phyloP scores from a whole-genome alignment of 1,140 invertebrate genomes.

The Druon quercuslanigerum region DNA sequence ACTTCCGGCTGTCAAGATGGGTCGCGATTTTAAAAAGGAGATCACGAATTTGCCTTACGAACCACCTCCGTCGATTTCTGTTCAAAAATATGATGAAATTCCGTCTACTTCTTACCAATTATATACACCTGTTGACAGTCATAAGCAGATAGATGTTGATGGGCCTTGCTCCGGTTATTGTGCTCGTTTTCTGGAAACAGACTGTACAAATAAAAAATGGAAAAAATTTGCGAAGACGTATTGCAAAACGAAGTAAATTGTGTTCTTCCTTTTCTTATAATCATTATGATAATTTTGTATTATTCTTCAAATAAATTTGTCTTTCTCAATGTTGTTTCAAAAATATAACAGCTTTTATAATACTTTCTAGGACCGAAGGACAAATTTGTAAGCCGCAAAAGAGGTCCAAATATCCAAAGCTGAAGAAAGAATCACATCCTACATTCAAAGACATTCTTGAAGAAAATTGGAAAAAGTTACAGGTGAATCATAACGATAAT shows the following conservation, averaged over 20 bases:
- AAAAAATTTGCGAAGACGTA: neutral
- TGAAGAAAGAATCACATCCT: neutral
- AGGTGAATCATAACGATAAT: constrained; percentile 4
- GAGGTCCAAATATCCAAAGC: neutral
- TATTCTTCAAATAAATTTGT: no score
- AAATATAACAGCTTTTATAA: no score
- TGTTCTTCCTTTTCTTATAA: no score
- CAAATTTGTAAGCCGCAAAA: neutral
- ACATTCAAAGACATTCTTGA: neutral
- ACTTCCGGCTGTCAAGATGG: neutral
- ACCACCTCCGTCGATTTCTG: neutral
- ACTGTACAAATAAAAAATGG: neutral
- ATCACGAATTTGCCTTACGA: neutral
- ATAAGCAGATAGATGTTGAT: neutral
- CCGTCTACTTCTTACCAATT: neutral
- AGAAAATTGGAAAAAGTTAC: constrained; percentile 6
- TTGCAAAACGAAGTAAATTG: neutral
- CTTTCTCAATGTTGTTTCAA: neutral
- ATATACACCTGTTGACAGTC: neutral
- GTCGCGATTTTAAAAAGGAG: neutral
- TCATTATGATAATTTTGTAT: no score
- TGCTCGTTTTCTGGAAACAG: neutral
- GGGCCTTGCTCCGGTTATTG: neutral
- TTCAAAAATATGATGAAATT: neutral
- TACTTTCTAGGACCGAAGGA: neutral